Evolutionary conservation across 2,113 vertebrate genomes (phyloP).

Genomic region (Nymphicus hollandicus): DNA sequence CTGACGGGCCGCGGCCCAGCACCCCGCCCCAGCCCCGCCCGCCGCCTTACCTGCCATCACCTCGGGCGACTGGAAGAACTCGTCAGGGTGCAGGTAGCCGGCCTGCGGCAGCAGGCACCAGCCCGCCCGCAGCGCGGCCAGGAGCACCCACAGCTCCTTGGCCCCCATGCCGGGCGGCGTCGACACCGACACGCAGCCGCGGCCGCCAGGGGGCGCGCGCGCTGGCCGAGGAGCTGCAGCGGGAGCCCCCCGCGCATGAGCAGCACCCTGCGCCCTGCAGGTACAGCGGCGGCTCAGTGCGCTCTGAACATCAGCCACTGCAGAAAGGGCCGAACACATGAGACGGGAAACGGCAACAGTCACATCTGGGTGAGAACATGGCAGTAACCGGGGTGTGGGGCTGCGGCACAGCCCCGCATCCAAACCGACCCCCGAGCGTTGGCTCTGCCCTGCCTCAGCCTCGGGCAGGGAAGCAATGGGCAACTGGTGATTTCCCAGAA

Average conservation of each 20-base stretch:
- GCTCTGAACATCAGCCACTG: no score
- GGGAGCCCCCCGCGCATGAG: neutral
- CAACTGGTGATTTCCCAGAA: neutral
- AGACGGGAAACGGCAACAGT: neutral
- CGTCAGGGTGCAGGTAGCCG: conserved; percentile 78
- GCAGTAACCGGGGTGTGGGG: neutral
- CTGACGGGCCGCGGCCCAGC: neutral
- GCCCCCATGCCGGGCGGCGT: neutral
- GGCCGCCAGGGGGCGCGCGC: neutral
- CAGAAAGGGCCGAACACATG: no score
- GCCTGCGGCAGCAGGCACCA: conserved; percentile 77
- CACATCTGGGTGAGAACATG: neutral
- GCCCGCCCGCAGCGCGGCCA: conserved; percentile 64
- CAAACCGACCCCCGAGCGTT: neutral
- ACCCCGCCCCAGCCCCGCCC: neutral
- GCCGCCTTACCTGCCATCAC: conserved; percentile 75
- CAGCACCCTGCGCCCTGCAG: neutral
- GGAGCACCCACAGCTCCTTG: conserved; percentile 61
- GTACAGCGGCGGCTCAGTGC: no score
- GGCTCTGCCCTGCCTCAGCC: no score
- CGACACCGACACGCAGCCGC: no score
- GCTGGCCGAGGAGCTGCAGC: neutral
- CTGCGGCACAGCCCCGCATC: neutral
- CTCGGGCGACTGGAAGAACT: conserved; percentile 80
- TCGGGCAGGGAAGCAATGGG: neutral